Evolutionary conservation across 2,113 vertebrate species (phyloP), one percentile per base, ranked within the genome.

Genomic region (Chamaea fasciata): DNA sequence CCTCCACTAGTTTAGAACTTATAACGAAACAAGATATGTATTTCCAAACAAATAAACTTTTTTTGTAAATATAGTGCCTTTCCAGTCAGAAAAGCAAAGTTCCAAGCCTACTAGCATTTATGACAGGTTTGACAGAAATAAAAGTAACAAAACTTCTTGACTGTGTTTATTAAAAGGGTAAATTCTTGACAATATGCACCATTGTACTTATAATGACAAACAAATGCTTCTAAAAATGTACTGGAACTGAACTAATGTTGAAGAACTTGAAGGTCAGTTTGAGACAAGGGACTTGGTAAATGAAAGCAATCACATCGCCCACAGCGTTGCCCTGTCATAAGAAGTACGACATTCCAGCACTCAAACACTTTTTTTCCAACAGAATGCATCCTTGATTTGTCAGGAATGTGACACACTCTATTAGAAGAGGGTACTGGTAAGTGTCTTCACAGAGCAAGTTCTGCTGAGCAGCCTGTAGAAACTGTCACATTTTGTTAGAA

Each of bases 401-500:
- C 57, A 85, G 22, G 53, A 87, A 81, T 86, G 57, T 93, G 95
- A 93, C 90, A 92, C 37, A 35, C 39, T 31, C 67, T 95, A 69
- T 95, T 96, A 92, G 83, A 96, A 87, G 64, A 31, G 39, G 57
- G 39, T 79, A 59, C 46, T 79, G 71, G 24, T 60, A 70, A 62
- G 41, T 53, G 80, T 75, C 60, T 62, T 95, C 71, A 73, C 59
- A 76, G 42, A 73, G 23, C 67, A 78, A 67, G 49, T 76, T 95
- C 77, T 93, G 57, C 65, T 81, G 76, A 94, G 80, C 65, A 87
- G 87, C 47, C 62, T 70, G 74, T 64, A 63, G 42, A 89, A 83
- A 83, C 56, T 82, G 91, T 92, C 95, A 95, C 37, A 60, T 81
- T 95, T 78, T 87, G 83, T 96, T 96, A 97, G 57, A 94, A 67